phyloP scores from a whole-genome alignment of 1,140 invertebrate genomes.

The Philaenus spumarius region DNA sequence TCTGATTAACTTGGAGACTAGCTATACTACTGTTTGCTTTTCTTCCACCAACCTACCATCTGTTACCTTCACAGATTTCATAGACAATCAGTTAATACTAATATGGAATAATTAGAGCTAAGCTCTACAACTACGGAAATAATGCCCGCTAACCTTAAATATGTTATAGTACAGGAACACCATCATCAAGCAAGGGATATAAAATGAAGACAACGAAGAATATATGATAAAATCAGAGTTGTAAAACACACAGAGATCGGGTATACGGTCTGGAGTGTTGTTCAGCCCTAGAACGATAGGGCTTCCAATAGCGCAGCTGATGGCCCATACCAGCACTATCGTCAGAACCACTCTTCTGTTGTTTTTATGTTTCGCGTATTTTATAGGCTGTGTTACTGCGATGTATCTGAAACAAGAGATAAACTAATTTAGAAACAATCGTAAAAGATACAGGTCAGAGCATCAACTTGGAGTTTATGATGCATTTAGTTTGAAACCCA shows the following conservation, averaged over 20 bases:
- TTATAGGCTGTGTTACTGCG: slow-evolving; percentile 97
- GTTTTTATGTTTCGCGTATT: slow-evolving; percentile 98
- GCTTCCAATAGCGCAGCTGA: slow-evolving; percentile 92
- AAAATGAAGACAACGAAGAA: slow-evolving; percentile 97
- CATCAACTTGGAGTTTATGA: no score
- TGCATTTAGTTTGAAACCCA: no score
- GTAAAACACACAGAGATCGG: slow-evolving; percentile 88
- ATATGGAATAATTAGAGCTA: neutral
- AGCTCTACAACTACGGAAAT: neutral
- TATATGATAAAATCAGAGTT: slow-evolving; percentile 98
- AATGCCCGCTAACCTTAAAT: slow-evolving; percentile 67
- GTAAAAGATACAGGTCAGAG: no score
- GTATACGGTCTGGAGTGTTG: slow-evolving; percentile 70
- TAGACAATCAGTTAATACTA: no score
- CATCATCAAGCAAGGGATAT: slow-evolving; percentile 98
- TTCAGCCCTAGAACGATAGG: slow-evolving; percentile 96
- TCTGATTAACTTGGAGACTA: no score
- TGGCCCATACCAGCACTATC: slow-evolving; percentile 93
- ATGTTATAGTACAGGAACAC: slow-evolving; percentile 98
- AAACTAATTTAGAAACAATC: no score
- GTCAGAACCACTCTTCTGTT: slow-evolving; percentile 91
- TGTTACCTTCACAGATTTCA: no score
- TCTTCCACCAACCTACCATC: no score
- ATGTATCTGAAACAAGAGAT: slow-evolving; percentile 81
- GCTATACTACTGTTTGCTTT: no score